Base-by-base conservation (phyloP, 2,113 vertebrate genomes). In the Malurus elegans region DNA sequence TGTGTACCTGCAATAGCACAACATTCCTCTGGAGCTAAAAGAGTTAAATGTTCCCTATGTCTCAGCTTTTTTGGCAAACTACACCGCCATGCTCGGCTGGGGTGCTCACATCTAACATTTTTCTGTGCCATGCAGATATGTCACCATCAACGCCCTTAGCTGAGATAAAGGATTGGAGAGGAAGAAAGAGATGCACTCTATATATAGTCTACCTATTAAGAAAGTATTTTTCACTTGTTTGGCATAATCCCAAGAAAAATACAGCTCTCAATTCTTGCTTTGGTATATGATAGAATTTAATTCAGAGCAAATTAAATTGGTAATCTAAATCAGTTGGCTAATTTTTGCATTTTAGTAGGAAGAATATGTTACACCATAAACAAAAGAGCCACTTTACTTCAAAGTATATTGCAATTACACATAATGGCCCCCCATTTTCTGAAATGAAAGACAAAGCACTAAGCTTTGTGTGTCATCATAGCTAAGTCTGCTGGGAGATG, bases 311-410 rank as follows among this genome's bases (percentile, higher is more conserved):
- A 93, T 24, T 64, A 82, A 83, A 96, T 57, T 81, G 74, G 47
- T 90, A 92, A 89, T 81, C 92, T 80, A 74, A 93, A 92, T 89
- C 75, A 91, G 62, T 89, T 94, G 79, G 74, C 51, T 84, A 92
- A 90, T 85, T 91, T 91, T 82, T 82, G 70, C 24, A 53, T 72
- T 89, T 89, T 34, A 91, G 34, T 93, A 92, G 75, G 36, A 50
- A 95, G 93, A 93, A 88, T 38, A 86, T 60, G 34, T 66, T 89
- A 93, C 54, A 93, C 40, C 34, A 44, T 83, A 93, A 97, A 86
- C 58, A 82, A 93, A 95, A 84, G 54, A 74, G 32, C 20, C 66
- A 61, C 90, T 96, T 96, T 96, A 86, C 84, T 88, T 73, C 75
- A 80, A 92, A 95, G 69, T 92, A 58, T 75, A 36, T 79, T 80